Evolutionary conservation across 2,113 vertebrate species (phyloP), one percentile per base, ranked within the genome.

Genomic region (Picathartes gymnocephalus): DNA sequence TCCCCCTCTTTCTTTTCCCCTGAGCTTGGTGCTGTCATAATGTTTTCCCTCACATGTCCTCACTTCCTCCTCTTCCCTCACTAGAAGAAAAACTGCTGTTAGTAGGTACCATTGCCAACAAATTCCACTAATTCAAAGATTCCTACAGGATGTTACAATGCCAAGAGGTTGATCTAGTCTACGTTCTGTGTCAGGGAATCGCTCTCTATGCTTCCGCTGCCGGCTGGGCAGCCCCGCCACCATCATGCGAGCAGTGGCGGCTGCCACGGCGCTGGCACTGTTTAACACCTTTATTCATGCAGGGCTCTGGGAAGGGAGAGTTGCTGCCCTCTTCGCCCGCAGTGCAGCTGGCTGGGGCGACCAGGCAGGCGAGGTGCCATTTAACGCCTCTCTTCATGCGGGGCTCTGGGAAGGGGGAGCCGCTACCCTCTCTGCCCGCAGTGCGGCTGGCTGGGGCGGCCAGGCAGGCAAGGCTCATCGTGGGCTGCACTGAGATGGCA

Each of bases 221-320:
- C 1, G 11, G 37, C 30, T 28, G 10, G 37, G 28, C 4, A 0
- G 50, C 12, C 30, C 28, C 0, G 2, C 15, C 1, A 9, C 25
- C 25, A 5, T 37, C 70, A 14, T 1, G 1, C 4, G 70, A 13
- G 23, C 70, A 20, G 51, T 11, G 31, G 31, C 15, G 39, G 30
- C 51, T 3, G 8, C 30, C 2, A 4, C 0, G 4, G 37, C 1
- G 7, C 51, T n/a, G 31, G 30, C 0, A 5, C 23, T 27, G 3
- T 27, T 44, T 21, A 21, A 20, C 2, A 7, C 31, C 39, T 73
- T 24, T 28, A 40, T 35, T 15, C 17, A 5, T 21, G 70, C 23
- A 9, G 13, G 14, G 61, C 5, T 1, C 7, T 2, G 8, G 31
- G 33, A 35, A 47, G 15, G 44, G 44, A 23, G 15, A 47, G 42